Base-by-base conservation (phyloP, 2,888 invertebrate genomes). In the Platynereis dumerilii region DNA sequence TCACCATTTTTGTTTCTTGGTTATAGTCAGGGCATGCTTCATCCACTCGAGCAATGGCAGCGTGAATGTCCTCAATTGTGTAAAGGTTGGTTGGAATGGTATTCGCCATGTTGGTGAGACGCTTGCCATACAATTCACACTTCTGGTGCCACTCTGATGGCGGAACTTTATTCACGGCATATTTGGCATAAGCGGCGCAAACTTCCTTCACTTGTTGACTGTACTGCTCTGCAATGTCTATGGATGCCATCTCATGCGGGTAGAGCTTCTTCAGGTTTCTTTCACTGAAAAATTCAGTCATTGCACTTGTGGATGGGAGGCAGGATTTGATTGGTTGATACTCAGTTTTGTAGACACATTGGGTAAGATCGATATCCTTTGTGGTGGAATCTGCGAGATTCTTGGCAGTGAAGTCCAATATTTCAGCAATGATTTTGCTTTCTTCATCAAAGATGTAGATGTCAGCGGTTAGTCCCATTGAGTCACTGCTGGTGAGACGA, bases 271-370 rank as follows among this genome's bases (percentile, higher is more conserved):
- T 22, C 58, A 64, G 58, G 52, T 59, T 42, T 24, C 45, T 24
- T 45, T 29, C 26, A 5, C 29, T 52, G 34, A 64, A 57, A 26
- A 42, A 48, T 3, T 48, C 53, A 2, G 39, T 17, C 26, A 53
- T 27, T 5, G 27, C 26, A n/a, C 12, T 53, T n/a, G 54, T 58
- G 12, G 56, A 27, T 15, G 64, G 64, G 3, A 64, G 22, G 42
- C 52, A 52, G 2, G 58, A 20, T 39, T 29, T 39, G 1, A 22
- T 52, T 24, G 58, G 58, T 53, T 64, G 64, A 29, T 45, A 58
- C 24, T 48, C 64, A 22, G 39, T 64, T 17, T 29, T 48, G 64
- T 64, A 64, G 5, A 64, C 12, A 27, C 64, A 64, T 12, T 29
- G 44, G 3, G 29, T 27, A 24, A 58, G 24, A 22, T 59, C 64